Percentiles rank a stretch among this genome's conserved stretches.
Evolutionary conservation across 2,113 vertebrate species (phyloP).

Genomic region (Rhinoptilus africanus): DNA sequence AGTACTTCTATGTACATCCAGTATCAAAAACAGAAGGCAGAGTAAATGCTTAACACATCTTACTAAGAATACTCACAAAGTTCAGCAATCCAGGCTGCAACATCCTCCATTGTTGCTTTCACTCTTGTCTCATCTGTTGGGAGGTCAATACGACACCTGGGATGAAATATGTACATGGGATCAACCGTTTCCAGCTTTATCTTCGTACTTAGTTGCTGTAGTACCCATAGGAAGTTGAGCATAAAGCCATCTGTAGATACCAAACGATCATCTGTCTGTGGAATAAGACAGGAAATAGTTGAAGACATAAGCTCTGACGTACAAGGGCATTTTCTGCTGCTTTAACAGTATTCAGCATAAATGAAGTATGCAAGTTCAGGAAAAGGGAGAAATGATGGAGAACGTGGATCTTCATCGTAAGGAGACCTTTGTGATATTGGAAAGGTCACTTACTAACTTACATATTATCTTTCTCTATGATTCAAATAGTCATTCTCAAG

Average conservation of each 20-base stretch:
- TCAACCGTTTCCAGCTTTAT: constrained; percentile 99
- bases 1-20: background rate
- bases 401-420: fast-evolving
- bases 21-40: background rate
- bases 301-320: background rate
- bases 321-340: background rate
- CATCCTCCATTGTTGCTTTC: constrained; percentile 94
- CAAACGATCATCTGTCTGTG: constrained; percentile 92
- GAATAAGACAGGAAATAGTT: background rate
- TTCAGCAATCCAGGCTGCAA: constrained; percentile 86
- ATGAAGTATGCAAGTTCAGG: background rate
- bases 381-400: background rate
- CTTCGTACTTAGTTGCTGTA: constrained; percentile 96
- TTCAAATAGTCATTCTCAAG: background rate
- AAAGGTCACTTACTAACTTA: background rate
- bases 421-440: background rate
- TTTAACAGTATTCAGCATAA: background rate
- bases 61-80: constrained; percentile 79
- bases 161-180: constrained; percentile 94
- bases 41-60: background rate
- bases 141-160: constrained; percentile 88
- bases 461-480: background rate
- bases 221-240: constrained; percentile 97
- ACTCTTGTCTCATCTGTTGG: constrained; percentile 90
- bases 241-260: constrained; percentile 98